Evolutionary conservation across 2,797 vertebrate genomes (phyloP).

Genomic region (Pangasius djambal): DNA sequence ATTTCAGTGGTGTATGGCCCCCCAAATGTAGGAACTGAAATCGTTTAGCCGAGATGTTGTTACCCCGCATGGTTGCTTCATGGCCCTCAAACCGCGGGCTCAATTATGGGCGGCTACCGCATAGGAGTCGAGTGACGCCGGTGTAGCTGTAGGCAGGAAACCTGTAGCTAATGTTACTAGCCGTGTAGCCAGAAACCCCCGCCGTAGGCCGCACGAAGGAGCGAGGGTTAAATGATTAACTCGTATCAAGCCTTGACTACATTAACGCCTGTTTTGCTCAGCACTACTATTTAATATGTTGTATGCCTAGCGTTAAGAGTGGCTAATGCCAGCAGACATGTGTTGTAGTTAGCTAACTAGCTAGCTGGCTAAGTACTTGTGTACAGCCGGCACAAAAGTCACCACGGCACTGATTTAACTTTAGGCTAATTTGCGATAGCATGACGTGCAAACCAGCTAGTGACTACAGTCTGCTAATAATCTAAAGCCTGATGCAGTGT

Average conservation of each 20-base stretch:
- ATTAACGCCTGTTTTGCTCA: not conserved
- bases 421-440: not conserved
- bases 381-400: slow-evolving; percentile 13
- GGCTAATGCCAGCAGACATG: not conserved
- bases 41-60: slow-evolving; percentile 56
- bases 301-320: not conserved
- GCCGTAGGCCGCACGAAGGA: slow-evolving; percentile 45
- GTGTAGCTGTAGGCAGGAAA: slow-evolving; percentile 51
- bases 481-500: not conserved
- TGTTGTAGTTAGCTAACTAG: not conserved
- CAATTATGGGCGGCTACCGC: slow-evolving; percentile 52
- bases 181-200: not conserved
- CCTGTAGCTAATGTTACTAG: slow-evolving; percentile 20
- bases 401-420: slow-evolving; percentile 15
- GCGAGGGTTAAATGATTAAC: slow-evolving; percentile 51
- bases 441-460: not conserved
- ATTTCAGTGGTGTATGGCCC: slow-evolving; percentile 47
- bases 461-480: not conserved
- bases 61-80: slow-evolving; percentile 65
- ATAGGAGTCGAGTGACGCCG: slow-evolving; percentile 58
- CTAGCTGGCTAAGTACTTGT: not conserved
- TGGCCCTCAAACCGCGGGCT: slow-evolving; percentile 73
- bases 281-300: not conserved
- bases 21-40: slow-evolving; percentile 34
- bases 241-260: slow-evolving; percentile 33